These are phyloP conservation scores for Cheilosia vernalis DNA, from an alignment of 2,888 invertebrate species.

Conservation along the genomic window DNA sequence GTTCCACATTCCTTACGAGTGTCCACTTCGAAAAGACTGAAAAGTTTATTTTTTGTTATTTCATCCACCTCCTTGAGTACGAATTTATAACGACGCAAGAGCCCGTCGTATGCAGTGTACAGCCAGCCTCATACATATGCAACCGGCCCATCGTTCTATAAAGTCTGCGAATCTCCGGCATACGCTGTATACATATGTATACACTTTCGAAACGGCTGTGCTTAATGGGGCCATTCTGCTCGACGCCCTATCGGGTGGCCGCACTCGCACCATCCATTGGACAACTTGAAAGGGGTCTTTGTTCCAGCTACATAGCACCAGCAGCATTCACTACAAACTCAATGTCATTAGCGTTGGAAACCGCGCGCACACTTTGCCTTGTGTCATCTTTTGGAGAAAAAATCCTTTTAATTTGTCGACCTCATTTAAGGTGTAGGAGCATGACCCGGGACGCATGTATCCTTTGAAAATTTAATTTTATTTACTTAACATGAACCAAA, in stretches of 20 bases:
- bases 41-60: conserved; percentile 34
- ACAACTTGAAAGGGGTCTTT: conserved; percentile 63
- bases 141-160: neutral
- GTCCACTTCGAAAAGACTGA: conserved; percentile 68
- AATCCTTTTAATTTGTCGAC: conserved; percentile 67
- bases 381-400: conserved; percentile 47
- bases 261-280: conserved; percentile 25
- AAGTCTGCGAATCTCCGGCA: conserved; percentile 24
- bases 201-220: conserved; percentile 63
- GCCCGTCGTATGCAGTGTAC: conserved; percentile 49
- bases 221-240: conserved; percentile 68
- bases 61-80: conserved; percentile 22
- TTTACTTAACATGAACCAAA: conserved; percentile 68
- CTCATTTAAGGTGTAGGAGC: conserved; percentile 67
- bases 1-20: conserved; percentile 71
- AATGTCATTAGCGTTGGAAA: conserved; percentile 72
- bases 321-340: conserved; percentile 53
- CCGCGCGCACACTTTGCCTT: conserved; percentile 61
- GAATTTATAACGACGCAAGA: conserved; percentile 61
- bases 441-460: conserved; percentile 60
- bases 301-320: conserved; percentile 16
- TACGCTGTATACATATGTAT: neutral
- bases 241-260: conserved; percentile 26
- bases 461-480: conserved; percentile 73
- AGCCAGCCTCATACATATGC: conserved; percentile 25